phyloP scores from a whole-genome alignment of 2,888 invertebrate genomes.

The Cancer borealis region DNA sequence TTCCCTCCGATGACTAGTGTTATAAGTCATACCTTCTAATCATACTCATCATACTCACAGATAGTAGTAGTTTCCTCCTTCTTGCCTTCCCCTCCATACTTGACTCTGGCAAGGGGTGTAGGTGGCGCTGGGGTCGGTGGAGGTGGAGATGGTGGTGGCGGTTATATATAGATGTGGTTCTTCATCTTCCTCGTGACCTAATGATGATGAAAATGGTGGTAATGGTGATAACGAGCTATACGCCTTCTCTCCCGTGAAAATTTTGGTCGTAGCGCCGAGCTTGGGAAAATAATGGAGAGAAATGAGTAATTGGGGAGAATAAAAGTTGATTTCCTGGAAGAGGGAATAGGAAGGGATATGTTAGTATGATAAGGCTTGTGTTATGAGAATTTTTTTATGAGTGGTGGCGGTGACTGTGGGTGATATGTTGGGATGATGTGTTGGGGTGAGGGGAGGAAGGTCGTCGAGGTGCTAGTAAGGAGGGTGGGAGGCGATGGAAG shows the following conservation, averaged over 20 bases:
- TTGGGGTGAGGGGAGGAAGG: no score
- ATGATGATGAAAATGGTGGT: slow-evolving; percentile 29
- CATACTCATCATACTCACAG: no score
- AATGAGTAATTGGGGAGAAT: slow-evolving; percentile 3
- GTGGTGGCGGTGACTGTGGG: no score
- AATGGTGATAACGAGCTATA: background rate
- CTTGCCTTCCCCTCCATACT: background rate
- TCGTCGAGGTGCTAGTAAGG: background rate
- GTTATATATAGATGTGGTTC: background rate
- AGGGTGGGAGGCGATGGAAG: background rate
- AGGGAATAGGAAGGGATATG: background rate
- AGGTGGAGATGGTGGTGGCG: background rate
- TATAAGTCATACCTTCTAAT: background rate
- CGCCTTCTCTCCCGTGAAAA: background rate
- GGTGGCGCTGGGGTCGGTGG: background rate
- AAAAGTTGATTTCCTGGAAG: slow-evolving; percentile 16
- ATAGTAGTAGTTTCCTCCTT: background rate
- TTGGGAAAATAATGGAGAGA: background rate
- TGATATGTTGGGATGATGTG: background rate
- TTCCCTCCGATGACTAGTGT: no score
- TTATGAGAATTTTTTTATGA: no score
- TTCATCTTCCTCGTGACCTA: background rate
- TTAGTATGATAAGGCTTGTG: background rate
- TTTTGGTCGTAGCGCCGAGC: background rate
- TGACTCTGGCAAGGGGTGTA: background rate